A percentile compares a stretch with the other conserved stretches of the same genome.
Conservation (phyloP, 2,797 vertebrate species). For the Cyclura pinguis region DNA sequence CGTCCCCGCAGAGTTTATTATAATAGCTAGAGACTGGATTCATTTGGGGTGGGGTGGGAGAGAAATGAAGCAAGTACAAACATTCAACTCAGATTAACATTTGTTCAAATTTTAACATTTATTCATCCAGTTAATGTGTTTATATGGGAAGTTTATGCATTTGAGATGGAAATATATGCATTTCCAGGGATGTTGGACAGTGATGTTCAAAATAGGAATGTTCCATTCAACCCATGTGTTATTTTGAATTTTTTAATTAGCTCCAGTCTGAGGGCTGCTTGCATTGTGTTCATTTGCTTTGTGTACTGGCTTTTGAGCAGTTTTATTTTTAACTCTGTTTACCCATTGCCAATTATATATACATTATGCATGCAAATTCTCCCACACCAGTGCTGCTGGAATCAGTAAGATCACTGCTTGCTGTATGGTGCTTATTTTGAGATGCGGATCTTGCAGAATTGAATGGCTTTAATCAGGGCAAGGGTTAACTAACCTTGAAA, state of each 20-base stretch:
- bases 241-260: constrained; percentile 1
- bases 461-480: neutral
- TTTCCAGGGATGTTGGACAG: neutral
- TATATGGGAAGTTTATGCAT: neutral
- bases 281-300: neutral
- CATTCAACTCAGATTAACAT: neutral
- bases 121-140: neutral
- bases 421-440: neutral
- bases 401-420: neutral
- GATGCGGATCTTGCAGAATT: neutral
- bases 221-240: neutral
- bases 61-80: neutral
- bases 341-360: neutral
- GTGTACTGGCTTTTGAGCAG: neutral
- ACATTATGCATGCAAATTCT: neutral
- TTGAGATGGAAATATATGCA: neutral
- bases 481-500: neutral
- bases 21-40: neutral
- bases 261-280: neutral
- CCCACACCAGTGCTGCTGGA: neutral
- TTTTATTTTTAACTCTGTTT: constrained; percentile 14
- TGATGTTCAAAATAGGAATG: neutral
- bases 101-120: neutral
- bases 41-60: neutral
- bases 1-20: neutral